Evolutionary conservation across 2,888 invertebrate species (phyloP), one percentile per base, ranked within the genome.

Genomic region (Lumbricus terrestris): DNA sequence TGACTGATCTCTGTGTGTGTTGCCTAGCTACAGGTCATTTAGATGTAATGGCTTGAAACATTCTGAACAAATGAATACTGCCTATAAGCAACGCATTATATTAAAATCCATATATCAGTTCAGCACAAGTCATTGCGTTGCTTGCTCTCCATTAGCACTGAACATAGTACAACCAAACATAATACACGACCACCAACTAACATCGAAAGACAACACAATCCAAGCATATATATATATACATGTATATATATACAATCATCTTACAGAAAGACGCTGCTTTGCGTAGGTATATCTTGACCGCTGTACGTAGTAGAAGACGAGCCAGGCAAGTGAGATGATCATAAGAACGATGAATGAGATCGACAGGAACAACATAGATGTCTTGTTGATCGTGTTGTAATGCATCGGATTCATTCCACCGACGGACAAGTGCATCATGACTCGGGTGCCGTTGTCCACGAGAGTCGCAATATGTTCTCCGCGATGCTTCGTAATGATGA

Each of bases 271-370:
- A 94, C 97, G 96, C 95, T 98, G 98, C 95, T 98, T 98, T 91
- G 98, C 98, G 95, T 98, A 98, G 91, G 98, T 97, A 94, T 98
- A 98, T 91, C 98, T 96, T 95, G 98, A 98, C 93, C 98, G 96
- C 95, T 98, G 98, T 90, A 98, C 97, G 95, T 98, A 98, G 96
- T 98, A 98, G 96, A 98, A 98, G 91, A 98, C 97, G 85, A 98
- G 96, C 98, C 98, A 98, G 37, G 98, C 97, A 93, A 98, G 96
- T 1, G 98, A 98, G 92, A 98, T 98, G 93, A 98, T 97, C 98
- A 98, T 98, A 93, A 98, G 96, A 91, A 98, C 97, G 93, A 98
- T 98, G 96, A 98, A 98, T 2, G 98, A 98, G 93, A 98, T 97
- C 92, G 98, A 98, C 90, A 98, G 98, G 95, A 98, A 98, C 93